A percentile compares a stretch with the other conserved stretches of the same genome.
phyloP scores from a whole-genome alignment of 1,140 invertebrate species.

The Drosophila gunungcola region DNA sequence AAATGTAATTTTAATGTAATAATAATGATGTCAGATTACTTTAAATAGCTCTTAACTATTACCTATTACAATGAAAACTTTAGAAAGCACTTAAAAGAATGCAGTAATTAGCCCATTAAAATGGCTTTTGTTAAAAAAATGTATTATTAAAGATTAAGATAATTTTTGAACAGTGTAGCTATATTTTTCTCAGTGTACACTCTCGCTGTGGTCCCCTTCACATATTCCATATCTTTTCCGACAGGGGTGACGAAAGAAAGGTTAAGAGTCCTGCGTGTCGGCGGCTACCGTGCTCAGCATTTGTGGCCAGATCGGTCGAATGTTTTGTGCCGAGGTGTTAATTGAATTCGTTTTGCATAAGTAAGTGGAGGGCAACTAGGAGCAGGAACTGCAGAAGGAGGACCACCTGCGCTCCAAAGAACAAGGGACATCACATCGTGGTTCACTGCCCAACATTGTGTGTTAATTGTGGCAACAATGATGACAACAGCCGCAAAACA shows the following conservation, averaged over 20 bases:
- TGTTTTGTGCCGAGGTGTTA: conserved; percentile 79
- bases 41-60: too few species aligned
- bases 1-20: too few species aligned
- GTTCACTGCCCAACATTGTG: conserved; percentile 50
- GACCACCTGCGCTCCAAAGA: conserved; percentile 71
- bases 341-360: conserved; percentile 85
- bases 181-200: neutral
- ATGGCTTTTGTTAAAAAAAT: too few species aligned
- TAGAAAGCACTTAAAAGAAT: too few species aligned
- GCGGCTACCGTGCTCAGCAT: conserved; percentile 51
- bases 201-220: conserved; percentile 11
- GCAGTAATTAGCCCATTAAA: too few species aligned
- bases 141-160: too few species aligned
- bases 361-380: conserved; percentile 42
- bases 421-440: conserved; percentile 4
- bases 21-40: too few species aligned
- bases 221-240: neutral
- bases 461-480: conserved; percentile 75
- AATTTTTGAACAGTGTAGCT: too few species aligned
- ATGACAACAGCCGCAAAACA: conserved; percentile 63
- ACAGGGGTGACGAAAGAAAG: conserved; percentile 68
- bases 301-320: conserved; percentile 39
- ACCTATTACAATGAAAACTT: too few species aligned
- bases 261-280: conserved; percentile 57
- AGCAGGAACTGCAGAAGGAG: conserved; percentile 7